phyloP scores from a whole-genome alignment of 1,140 invertebrate species.

The Pogonomyrmex californicus region DNA sequence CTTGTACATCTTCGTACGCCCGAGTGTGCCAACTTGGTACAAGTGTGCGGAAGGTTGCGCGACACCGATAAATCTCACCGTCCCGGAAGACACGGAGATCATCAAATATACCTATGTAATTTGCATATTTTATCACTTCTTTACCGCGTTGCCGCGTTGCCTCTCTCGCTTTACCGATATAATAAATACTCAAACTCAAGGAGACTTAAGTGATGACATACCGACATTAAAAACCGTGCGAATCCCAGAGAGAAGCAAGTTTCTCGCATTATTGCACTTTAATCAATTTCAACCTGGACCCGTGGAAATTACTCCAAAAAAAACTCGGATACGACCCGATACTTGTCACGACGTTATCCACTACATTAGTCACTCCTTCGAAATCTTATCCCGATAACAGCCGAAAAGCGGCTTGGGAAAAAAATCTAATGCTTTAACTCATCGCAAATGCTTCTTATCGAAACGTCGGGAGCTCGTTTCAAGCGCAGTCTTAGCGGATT shows the following conservation, averaged over 20 bases:
- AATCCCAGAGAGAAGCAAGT: neutral
- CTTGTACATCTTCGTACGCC: neutral
- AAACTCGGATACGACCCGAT: neutral
- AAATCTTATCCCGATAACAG: conserved; percentile 9
- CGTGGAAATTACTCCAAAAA: neutral
- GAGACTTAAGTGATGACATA: neutral
- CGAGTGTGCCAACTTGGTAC: neutral
- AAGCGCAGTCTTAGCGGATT: conserved; percentile 67
- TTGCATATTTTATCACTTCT: conserved; percentile 50
- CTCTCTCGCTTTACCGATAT: neutral
- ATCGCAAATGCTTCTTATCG: conserved; percentile 61
- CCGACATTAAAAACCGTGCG: neutral
- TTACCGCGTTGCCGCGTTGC: too few species aligned
- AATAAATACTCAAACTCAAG: neutral
- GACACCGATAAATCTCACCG: conserved; percentile 41
- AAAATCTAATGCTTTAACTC: conserved; percentile 62
- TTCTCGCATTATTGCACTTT: neutral
- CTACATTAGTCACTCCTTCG: neutral
- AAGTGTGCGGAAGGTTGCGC: conserved; percentile 31
- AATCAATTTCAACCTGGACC: neutral
- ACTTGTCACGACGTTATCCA: neutral
- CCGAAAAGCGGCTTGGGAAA: conserved; percentile 27
- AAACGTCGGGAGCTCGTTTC: conserved; percentile 59
- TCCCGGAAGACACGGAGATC: conserved; percentile 25
- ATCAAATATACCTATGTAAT: conserved; percentile 60